Conservation (phyloP, 2,113 vertebrate species). For the Oncorhynchus gorbuscha region DNA sequence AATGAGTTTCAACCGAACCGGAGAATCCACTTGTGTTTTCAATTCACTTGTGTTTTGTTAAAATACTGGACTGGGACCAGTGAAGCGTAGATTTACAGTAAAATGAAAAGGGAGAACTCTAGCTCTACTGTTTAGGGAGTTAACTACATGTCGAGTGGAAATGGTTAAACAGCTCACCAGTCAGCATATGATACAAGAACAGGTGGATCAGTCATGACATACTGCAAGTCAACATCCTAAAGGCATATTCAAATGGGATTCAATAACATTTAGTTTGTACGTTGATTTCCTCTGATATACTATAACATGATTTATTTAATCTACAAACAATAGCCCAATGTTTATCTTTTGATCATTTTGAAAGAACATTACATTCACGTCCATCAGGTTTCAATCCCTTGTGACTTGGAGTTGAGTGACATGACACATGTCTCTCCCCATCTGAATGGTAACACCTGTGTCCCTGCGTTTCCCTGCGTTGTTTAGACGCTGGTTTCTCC, state of each 20-base stretch:
- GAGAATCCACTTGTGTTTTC: conserved; percentile 6
- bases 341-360: too few species aligned
- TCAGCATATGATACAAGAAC: too few species aligned
- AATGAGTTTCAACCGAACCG: neutral
- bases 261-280: too few species aligned
- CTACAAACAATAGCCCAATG: too few species aligned
- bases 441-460: neutral
- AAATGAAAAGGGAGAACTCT: neutral
- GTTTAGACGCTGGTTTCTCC: neutral
- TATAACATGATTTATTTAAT: too few species aligned
- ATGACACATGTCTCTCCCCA: neutral
- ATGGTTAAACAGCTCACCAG: too few species aligned
- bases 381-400: neutral
- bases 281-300: too few species aligned
- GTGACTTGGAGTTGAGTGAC: neutral
- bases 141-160: neutral
- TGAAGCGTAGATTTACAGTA: neutral
- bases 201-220: too few species aligned
- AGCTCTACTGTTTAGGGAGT: neutral
- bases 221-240: too few species aligned
- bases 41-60: conserved; percentile 12
- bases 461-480: neutral
- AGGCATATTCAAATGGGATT: too few species aligned
- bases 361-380: too few species aligned
- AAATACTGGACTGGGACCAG: neutral